Evolutionary conservation across 2,797 vertebrate species (phyloP).

Genomic region (Coreius guichenoti): DNA sequence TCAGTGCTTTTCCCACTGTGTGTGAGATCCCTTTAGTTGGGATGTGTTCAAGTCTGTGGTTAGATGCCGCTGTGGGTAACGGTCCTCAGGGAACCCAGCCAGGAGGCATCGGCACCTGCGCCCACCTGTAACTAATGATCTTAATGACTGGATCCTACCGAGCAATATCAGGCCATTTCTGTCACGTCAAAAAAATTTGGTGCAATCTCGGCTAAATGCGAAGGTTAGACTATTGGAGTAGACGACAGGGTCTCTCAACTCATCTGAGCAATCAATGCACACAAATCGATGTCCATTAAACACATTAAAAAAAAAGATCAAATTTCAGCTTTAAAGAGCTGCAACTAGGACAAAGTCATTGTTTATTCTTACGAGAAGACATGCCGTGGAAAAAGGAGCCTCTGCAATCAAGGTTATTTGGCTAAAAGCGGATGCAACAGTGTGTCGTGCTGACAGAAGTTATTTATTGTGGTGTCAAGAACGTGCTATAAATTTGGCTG

Average conservation of each 20-base stretch:
- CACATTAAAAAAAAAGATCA: constrained; percentile 22
- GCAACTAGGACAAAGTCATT: constrained; percentile 16
- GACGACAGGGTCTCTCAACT: constrained; percentile 18
- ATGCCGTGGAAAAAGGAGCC: constrained; percentile 53
- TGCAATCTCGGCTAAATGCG: constrained; percentile 32
- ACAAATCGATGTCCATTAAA: constrained; percentile 50
- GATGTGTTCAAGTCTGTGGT: constrained; percentile 20
- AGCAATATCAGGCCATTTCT: constrained; percentile 25
- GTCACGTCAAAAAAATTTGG: background rate
- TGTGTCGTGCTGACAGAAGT: constrained; percentile 69
- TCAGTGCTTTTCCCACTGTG: background rate
- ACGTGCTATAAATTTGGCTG: constrained; percentile 77
- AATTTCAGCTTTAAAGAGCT: constrained; percentile 35
- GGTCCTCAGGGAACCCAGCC: constrained; percentile 39
- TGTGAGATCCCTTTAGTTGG: constrained; percentile 16
- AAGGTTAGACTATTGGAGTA: constrained; percentile 13
- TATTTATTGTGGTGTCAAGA: constrained; percentile 78
- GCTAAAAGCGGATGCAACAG: constrained; percentile 73
- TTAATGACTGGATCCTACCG: constrained; percentile 23
- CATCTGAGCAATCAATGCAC: constrained; percentile 36
- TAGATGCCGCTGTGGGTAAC: constrained; percentile 1
- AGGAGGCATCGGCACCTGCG: constrained; percentile 42
- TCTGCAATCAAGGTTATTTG: constrained; percentile 78
- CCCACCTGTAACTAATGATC: constrained; percentile 48
- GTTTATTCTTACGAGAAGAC: constrained; percentile 26